A percentile compares a stretch with the other conserved stretches of the same genome.
These are phyloP conservation scores for Moxostoma hubbsi DNA, from an alignment of 2,797 vertebrate species.

Conservation along the genomic window DNA sequence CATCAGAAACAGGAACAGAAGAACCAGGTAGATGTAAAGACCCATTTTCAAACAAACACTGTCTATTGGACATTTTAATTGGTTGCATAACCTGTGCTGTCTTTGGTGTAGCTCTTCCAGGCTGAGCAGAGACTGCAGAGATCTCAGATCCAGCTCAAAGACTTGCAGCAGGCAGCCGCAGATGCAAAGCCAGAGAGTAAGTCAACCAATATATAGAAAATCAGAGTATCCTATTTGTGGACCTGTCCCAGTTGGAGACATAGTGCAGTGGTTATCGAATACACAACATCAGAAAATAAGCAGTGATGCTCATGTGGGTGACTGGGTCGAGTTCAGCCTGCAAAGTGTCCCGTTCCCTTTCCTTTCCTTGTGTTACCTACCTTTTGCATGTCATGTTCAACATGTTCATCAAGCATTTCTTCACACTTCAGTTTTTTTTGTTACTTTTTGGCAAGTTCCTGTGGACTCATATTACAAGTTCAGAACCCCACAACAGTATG, in stretches of 20 bases:
- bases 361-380: no score
- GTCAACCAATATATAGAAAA: constrained; percentile 62
- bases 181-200: constrained; percentile 96
- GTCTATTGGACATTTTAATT: not conserved
- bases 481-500: not conserved
- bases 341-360: not conserved
- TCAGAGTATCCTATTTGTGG: constrained; percentile 23
- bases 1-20: constrained; percentile 97
- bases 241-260: not conserved
- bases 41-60: not conserved
- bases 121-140: constrained; percentile 91
- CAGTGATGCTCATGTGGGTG: not conserved
- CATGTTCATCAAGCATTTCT: not conserved
- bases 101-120: constrained; percentile 86
- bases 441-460: not conserved
- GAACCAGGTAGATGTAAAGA: constrained; percentile 84
- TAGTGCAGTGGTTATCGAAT: not conserved
- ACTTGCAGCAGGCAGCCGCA: constrained; percentile 87
- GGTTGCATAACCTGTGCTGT: constrained; percentile 5
- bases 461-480: not conserved
- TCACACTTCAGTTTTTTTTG: not conserved
- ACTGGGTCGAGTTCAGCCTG: not conserved
- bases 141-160: constrained; percentile 89
- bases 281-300: not conserved
- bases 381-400: not conserved